These are phyloP conservation scores for Trochalopteron elliotii DNA, from an alignment of 2,113 vertebrate species.

Conservation along the genomic window DNA sequence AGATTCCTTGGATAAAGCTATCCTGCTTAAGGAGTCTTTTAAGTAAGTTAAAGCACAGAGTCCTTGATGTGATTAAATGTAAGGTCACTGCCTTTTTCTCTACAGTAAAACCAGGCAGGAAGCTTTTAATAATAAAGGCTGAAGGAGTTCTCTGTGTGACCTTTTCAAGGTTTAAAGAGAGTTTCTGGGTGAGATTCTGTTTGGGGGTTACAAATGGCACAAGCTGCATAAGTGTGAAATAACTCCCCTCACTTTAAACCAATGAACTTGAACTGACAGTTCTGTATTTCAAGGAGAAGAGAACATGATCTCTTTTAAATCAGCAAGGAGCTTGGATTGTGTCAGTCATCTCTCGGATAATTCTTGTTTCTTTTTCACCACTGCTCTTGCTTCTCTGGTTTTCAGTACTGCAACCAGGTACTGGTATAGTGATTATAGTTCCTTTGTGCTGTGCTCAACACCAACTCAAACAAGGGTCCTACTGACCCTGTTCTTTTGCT, in stretches of 20 bases:
- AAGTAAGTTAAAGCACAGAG: conserved; percentile 14
- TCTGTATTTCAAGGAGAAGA: not conserved
- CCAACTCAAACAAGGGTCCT: not conserved
- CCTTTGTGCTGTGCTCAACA: not conserved
- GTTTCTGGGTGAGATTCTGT: not conserved
- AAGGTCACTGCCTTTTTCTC: conserved; percentile 35
- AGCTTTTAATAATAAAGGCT: conserved; percentile 47
- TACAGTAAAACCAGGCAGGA: conserved; percentile 33
- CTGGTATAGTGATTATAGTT: not conserved
- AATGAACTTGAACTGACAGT: not conserved
- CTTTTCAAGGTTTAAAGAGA: conserved; percentile 34
- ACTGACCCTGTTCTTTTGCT: not conserved
- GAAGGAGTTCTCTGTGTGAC: not conserved
- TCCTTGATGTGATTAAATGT: conserved; percentile 39
- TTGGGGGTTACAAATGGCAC: not conserved
- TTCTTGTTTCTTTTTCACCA: not conserved
- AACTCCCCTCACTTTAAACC: conserved; percentile 24
- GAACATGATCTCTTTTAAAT: not conserved
- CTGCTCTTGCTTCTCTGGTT: not conserved
- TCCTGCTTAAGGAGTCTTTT: conserved; percentile 26
- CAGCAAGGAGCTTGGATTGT: not conserved
- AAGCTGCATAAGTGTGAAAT: not conserved
- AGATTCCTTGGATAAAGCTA: conserved; percentile 18
- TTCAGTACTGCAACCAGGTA: not conserved
- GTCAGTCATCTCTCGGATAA: not conserved